Base-by-base conservation (phyloP, 2,113 vertebrate species). In the Bubo blakistoni region DNA sequence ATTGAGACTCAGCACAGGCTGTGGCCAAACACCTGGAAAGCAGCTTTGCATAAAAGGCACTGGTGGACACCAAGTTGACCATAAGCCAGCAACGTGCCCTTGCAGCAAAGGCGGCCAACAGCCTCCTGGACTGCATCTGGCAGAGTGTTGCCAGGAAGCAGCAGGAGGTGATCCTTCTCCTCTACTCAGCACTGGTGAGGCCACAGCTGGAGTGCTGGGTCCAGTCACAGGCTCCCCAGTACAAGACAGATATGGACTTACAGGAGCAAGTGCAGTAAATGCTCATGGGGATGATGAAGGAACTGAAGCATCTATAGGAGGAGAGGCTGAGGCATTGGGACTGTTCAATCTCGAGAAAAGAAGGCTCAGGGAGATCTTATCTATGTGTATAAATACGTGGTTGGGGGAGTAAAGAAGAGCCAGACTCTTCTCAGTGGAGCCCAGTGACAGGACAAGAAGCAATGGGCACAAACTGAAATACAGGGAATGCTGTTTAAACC, bases 81-180 rank as follows among this genome's bases (percentile, higher is more conserved):
- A 20, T 0, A 4, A 65, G 34, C 27, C 66, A 88, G 44, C 38
- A 24, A 26, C 0, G 0, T 19, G 47, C 20, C 18, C 24, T 47
- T 3, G 1, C 1, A 4, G 57, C 32, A 65, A 82, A 85, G 46
- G 65, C 2, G 1, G 47, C 15, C 30, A 80, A 44, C 14, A 40
- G 54, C 21, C n/a, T 74, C 40, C 22, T 22, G 38, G 72, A 51
- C 51, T 67, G 4, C 0, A 13, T 38, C 11, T 22, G 73, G 19
- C 44, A 55, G 13, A 72, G 58, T 15, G 18, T 0, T 5, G 8
- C 24, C 54, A 77, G 36, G 20, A 1, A 8, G 17, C 25, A 4
- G 21, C 61, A 9, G 21, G 22, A 91, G 42, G 26, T 6, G 25
- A 63, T 44, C 72, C 58, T 36, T 80, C 34, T 32, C 19, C 42